Percentiles rank a stretch among this genome's conserved stretches.
phyloP scores from a whole-genome alignment of 1,140 invertebrate genomes.

The Chionoecetes opilio region DNA sequence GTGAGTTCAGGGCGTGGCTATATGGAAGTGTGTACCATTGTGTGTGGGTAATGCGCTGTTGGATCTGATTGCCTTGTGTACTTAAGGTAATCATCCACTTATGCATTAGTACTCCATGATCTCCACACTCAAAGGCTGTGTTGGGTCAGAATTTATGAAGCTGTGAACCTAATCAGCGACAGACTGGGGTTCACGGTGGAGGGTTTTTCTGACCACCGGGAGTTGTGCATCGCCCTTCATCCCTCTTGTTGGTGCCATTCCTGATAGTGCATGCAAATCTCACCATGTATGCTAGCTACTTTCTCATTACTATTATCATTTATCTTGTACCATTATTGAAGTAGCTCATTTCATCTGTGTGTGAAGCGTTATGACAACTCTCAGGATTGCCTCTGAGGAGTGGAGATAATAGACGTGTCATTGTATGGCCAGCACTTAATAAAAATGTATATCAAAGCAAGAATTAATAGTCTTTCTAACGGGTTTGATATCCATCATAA shows the following conservation, averaged over 20 bases:
- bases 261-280: background rate
- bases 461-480: too few relatives aligned
- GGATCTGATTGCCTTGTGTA: background rate
- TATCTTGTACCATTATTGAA: background rate
- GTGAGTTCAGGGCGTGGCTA: background rate
- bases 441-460: background rate
- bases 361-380: background rate
- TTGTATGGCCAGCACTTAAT: background rate
- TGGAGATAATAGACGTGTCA: background rate
- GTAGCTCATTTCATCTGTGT: background rate
- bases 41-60: background rate
- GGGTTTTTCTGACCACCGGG: background rate
- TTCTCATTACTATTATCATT: background rate
- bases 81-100: too few relatives aligned
- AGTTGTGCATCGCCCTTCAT: background rate
- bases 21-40: conserved; percentile 29
- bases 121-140: background rate
- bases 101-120: conserved; percentile 16
- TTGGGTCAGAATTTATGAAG: conserved; percentile 38
- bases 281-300: background rate
- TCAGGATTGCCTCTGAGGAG: background rate
- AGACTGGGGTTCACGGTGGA: conserved; percentile 46
- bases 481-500: too few relatives aligned
- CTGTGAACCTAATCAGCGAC: conserved; percentile 33
- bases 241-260: background rate